Percentiles rank a stretch among this genome's conserved stretches.
These are phyloP conservation scores for Microtus oregoni DNA, from an alignment of 2,113 vertebrate genomes.

Conservation along the genomic window DNA sequence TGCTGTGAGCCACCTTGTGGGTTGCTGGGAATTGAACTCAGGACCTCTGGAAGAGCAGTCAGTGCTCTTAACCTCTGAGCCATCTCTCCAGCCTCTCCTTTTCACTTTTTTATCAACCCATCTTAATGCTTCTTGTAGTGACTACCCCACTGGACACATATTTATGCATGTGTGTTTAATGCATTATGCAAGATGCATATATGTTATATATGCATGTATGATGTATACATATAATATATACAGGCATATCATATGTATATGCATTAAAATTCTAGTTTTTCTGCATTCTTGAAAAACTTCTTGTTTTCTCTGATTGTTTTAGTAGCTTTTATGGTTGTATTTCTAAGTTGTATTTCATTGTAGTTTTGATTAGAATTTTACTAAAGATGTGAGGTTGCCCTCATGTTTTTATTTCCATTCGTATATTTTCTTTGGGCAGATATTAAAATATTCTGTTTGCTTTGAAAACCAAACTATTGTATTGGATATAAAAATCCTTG, in stretches of 20 bases:
- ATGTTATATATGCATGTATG: background rate
- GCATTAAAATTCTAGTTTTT: background rate
- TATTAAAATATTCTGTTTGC: background rate
- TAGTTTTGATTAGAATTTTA: slow-evolving; percentile 31
- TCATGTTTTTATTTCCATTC: background rate
- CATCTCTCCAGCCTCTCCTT: no score
- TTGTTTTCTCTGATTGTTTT: background rate
- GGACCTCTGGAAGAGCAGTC: no score
- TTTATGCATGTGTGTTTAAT: background rate
- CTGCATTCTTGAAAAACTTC: background rate
- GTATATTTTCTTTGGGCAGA: background rate
- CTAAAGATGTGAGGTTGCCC: background rate
- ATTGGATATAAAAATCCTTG: background rate
- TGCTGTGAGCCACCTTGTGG: no score
- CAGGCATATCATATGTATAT: background rate
- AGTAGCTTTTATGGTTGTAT: background rate
- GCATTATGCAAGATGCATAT: background rate
- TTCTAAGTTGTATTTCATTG: background rate
- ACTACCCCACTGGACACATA: background rate
- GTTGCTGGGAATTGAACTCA: no score
- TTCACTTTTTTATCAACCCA: background rate
- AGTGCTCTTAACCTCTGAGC: no score
- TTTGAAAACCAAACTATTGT: background rate
- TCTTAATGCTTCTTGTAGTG: background rate
- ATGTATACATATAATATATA: background rate